A percentile compares a stretch with the other conserved stretches of the same genome.
Evolutionary conservation across 2,888 invertebrate genomes (phyloP).

Genomic region (Stratiomys singularior): DNA sequence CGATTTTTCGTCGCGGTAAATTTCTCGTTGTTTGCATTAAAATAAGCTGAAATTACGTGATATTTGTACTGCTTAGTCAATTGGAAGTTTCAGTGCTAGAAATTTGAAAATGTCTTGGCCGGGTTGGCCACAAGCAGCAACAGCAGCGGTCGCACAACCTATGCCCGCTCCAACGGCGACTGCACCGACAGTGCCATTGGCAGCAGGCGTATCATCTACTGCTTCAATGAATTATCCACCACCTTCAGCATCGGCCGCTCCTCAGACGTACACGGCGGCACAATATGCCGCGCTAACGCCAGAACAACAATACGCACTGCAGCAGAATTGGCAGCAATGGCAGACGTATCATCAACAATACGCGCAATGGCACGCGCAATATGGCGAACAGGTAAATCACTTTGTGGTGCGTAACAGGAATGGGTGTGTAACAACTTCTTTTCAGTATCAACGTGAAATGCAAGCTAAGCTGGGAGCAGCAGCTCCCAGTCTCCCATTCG

Average conservation of each 20-base stretch:
- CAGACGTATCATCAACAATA: conserved; percentile 65
- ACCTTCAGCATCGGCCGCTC: neutral
- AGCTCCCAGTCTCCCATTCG: conserved; percentile 50
- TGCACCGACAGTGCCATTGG: conserved; percentile 8
- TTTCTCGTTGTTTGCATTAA: neutral
- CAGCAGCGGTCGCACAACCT: conserved; percentile 20
- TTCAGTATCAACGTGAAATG: conserved; percentile 65
- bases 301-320: conserved; percentile 63
- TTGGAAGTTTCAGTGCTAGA: neutral
- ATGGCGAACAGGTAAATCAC: conserved; percentile 63
- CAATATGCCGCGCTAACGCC: conserved; percentile 63
- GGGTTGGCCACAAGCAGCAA: conserved; percentile 43
- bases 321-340: conserved; percentile 66
- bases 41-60: too few relatives aligned
- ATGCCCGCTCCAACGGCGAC: conserved; percentile 25
- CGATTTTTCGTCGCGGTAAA: neutral
- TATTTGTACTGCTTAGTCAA: neutral
- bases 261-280: conserved; percentile 55
- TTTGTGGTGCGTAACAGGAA: neutral
- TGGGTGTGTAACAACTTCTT: conserved; percentile 12
- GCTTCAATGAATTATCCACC: conserved; percentile 21
- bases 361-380: conserved; percentile 65
- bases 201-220: conserved; percentile 55
- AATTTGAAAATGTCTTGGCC: conserved; percentile 49
- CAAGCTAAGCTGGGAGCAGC: conserved; percentile 58